phyloP scores from a whole-genome alignment of 2,113 vertebrate species.

The Actenoides lindsayi region DNA sequence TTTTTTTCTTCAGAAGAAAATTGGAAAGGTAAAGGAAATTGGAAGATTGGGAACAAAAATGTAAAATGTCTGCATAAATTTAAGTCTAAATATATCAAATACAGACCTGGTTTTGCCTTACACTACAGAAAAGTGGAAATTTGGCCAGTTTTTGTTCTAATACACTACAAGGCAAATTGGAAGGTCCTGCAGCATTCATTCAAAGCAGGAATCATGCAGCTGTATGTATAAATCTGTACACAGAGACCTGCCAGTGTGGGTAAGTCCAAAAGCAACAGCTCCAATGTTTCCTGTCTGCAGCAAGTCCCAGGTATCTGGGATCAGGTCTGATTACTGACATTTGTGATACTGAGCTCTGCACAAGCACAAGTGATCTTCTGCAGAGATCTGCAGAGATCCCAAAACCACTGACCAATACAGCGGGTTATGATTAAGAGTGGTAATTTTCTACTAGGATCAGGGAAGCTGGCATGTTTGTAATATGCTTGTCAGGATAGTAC shows the following conservation, averaged over 20 bases:
- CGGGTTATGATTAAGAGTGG: not conserved
- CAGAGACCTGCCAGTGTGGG: not conserved
- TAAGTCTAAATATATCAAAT: not conserved
- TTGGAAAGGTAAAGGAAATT: not conserved
- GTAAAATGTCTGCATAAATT: not conserved
- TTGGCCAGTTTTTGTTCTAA: not conserved
- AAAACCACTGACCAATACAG: not conserved
- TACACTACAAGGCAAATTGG: not conserved
- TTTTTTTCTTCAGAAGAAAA: not conserved
- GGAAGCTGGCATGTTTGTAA: not conserved
- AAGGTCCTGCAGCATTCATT: not conserved
- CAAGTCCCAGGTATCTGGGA: not conserved
- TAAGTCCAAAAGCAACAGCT: not conserved
- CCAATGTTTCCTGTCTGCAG: not conserved
- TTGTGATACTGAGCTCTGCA: not conserved
- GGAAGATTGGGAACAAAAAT: not conserved
- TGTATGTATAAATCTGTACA: not conserved
- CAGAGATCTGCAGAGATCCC: not conserved
- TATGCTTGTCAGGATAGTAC: not conserved
- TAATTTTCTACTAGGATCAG: not conserved
- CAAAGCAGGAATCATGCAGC: not conserved
- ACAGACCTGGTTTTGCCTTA: not conserved
- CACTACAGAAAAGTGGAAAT: not conserved
- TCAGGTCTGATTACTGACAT: accelerated
- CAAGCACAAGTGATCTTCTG: not conserved